These are phyloP conservation scores for Ectemnius continuus DNA, from an alignment of 2,888 invertebrate species.

Conservation along the genomic window DNA sequence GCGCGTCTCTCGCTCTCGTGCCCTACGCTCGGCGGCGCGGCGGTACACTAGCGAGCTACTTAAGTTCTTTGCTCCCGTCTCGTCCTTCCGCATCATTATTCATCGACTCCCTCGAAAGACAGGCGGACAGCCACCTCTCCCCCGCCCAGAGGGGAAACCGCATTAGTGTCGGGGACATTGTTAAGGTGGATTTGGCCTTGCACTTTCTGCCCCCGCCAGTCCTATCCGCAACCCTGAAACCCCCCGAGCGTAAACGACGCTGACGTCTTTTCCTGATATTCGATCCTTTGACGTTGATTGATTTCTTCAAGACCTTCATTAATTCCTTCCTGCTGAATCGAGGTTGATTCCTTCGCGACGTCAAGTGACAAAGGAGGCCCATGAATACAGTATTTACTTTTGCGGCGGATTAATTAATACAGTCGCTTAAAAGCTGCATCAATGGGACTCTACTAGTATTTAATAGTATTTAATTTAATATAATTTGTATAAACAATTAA, in stretches of 20 bases:
- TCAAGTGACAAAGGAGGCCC: too few species aligned
- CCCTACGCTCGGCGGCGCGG: neutral
- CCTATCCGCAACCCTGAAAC: neutral
- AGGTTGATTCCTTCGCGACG: too few species aligned
- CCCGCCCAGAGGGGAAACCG: slow-evolving; percentile 24
- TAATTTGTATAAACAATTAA: too few species aligned
- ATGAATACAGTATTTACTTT: too few species aligned
- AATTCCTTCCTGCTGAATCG: too few species aligned
- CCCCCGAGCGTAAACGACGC: slow-evolving; percentile 1
- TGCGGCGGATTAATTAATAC: too few species aligned
- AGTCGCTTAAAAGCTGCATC: too few species aligned
- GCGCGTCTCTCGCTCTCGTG: slow-evolving; percentile 27
- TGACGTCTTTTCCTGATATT: neutral
- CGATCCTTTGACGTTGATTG: too few species aligned
- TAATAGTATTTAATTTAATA: too few species aligned
- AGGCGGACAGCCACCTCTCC: too few species aligned
- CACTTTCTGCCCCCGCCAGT: neutral
- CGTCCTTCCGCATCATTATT: slow-evolving; percentile 52
- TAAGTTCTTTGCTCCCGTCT: slow-evolving; percentile 50
- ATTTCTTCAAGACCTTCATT: too few species aligned
- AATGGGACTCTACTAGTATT: too few species aligned
- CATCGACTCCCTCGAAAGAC: slow-evolving; percentile 16
- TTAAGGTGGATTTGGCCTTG: neutral
- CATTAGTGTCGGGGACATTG: slow-evolving; percentile 33
- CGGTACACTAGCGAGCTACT: slow-evolving; percentile 42